Evolutionary conservation across 1,140 invertebrate genomes (phyloP).

Genomic region (Wiebesia pumilae): DNA sequence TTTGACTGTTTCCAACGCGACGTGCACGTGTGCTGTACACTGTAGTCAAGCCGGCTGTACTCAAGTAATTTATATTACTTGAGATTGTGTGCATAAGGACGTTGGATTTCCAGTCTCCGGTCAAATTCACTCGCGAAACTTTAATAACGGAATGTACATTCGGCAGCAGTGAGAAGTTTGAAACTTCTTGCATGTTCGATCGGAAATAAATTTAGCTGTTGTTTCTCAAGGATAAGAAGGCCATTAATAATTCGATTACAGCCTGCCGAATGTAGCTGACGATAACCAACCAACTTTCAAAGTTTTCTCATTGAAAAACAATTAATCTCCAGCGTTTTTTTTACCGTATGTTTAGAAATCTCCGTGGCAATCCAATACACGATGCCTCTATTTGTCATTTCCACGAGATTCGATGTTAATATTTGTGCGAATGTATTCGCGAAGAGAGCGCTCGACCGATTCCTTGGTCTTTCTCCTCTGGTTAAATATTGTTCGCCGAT

Average conservation of each 20-base stretch:
- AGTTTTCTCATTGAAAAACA: conserved; percentile 26
- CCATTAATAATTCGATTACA: conserved; percentile 22
- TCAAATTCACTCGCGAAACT: conserved; percentile 12
- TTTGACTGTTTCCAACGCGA: background rate
- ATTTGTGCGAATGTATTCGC: background rate
- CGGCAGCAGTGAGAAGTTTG: conserved; percentile 45
- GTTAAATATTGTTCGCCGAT: background rate
- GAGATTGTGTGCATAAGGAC: background rate
- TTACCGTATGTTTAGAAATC: background rate
- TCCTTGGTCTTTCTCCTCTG: background rate
- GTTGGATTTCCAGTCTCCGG: background rate
- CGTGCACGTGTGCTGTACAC: background rate
- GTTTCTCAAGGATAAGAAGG: conserved; percentile 37
- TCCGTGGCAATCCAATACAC: conserved; percentile 32
- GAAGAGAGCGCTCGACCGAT: background rate
- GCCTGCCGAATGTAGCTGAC: background rate
- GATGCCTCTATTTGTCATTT: background rate
- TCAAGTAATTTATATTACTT: background rate
- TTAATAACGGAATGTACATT: conserved; percentile 32
- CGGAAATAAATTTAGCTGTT: conserved; percentile 48
- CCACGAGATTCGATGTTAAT: background rate
- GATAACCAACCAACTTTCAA: conserved; percentile 25
- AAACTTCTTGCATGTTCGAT: conserved; percentile 19
- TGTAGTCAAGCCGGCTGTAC: background rate
- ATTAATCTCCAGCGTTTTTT: background rate